These are phyloP conservation scores for Aethes cnicana DNA, from an alignment of 2,888 invertebrate genomes.

Conservation along the genomic window DNA sequence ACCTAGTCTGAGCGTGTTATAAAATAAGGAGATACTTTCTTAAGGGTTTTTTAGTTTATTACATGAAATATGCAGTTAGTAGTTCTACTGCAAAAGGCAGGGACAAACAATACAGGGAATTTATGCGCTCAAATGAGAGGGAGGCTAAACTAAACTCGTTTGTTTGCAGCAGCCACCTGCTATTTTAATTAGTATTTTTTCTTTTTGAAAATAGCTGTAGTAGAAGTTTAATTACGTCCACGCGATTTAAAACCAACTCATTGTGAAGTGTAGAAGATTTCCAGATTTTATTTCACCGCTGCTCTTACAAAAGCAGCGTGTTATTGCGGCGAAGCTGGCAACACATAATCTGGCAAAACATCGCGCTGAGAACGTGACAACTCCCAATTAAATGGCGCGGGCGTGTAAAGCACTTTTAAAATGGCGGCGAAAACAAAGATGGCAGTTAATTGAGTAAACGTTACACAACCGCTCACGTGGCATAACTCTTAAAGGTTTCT, in stretches of 20 bases:
- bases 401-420: conserved; percentile 20
- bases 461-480: conserved; percentile 10
- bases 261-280: background rate
- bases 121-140: conserved; percentile 12
- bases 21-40: background rate
- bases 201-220: background rate
- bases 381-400: conserved; percentile 22
- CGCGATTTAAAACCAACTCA: background rate
- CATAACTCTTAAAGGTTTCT: no score
- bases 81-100: background rate
- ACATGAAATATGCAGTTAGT: background rate
- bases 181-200: background rate
- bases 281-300: no score
- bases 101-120: conserved; percentile 3
- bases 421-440: conserved; percentile 30
- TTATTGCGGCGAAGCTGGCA: no score
- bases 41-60: background rate
- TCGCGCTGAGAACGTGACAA: conserved; percentile 12
- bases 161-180: background rate
- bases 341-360: background rate
- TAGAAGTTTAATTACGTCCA: background rate
- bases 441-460: conserved; percentile 24
- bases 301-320: no score
- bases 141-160: conserved; percentile 9
- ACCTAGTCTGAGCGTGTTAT: background rate